Conservation (phyloP, 2,113 vertebrate genomes). For the Tenrec ecaudatus region DNA sequence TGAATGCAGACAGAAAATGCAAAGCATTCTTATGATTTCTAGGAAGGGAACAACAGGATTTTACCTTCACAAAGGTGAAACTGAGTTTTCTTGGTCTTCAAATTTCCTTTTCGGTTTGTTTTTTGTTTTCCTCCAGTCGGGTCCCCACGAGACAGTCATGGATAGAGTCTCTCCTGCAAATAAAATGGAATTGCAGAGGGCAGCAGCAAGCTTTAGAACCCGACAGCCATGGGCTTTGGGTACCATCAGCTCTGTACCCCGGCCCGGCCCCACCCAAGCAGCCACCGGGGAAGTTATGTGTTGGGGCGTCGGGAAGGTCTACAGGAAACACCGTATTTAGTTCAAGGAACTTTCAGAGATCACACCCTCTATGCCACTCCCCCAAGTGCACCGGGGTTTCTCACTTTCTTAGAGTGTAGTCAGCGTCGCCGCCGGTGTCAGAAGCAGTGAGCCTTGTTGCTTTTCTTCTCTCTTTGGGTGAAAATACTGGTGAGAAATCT, state of each 20-base stretch:
- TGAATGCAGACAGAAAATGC: background rate
- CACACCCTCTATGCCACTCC: too few species aligned
- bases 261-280: background rate
- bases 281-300: background rate
- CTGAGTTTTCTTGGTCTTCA: background rate
- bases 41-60: background rate
- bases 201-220: background rate
- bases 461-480: background rate
- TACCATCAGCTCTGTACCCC: background rate
- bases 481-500: background rate
- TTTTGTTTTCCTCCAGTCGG: background rate
- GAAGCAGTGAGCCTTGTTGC: accelerated
- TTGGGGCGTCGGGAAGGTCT: background rate
- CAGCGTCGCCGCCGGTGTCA: background rate
- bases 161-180: background rate
- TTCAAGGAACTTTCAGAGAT: too few species aligned
- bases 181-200: background rate
- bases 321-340: too few species aligned
- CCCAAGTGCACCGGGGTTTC: too few species aligned
- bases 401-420: background rate
- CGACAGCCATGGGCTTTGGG: background rate
- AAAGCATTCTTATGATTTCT: background rate
- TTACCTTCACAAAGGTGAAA: background rate
- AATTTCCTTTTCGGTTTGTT: background rate
- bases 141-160: background rate